Conservation (phyloP, 2,113 vertebrate genomes). For the Sander lucioperca region DNA sequence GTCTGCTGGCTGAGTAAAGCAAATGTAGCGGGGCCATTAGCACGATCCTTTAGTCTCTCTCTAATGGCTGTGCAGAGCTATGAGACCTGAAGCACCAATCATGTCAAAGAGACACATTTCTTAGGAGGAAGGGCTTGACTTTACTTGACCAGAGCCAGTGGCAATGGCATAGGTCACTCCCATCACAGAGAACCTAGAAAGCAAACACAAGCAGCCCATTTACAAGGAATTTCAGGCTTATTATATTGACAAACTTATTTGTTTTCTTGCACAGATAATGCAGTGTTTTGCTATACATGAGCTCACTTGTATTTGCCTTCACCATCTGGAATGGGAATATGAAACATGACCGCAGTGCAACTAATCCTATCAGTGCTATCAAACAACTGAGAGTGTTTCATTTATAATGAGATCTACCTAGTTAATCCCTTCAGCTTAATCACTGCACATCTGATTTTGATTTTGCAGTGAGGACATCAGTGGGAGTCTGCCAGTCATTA, state of each 20-base stretch:
- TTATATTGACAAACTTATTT: neutral
- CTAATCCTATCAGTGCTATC: conserved; percentile 47
- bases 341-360: conserved; percentile 22
- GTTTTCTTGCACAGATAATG: conserved; percentile 9
- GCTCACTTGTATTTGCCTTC: conserved; percentile 36
- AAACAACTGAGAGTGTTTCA: conserved; percentile 43
- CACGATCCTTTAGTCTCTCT: conserved; percentile 43
- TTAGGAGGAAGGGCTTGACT: conserved; percentile 38
- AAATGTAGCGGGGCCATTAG: conserved; percentile 65
- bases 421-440: conserved; percentile 52
- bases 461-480: conserved; percentile 47
- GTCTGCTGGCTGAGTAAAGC: conserved; percentile 64
- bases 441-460: conserved; percentile 52
- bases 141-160: conserved; percentile 40
- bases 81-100: conserved; percentile 43
- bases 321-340: conserved; percentile 45
- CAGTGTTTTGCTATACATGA: conserved; percentile 16
- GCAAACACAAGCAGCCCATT: conserved; percentile 3
- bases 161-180: conserved; percentile 42
- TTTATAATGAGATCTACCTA: conserved; percentile 49
- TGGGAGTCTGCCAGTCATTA: conserved; percentile 47
- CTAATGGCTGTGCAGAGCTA: conserved; percentile 12
- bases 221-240: conserved; percentile 5
- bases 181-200: conserved; percentile 21
- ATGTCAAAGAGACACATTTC: conserved; percentile 37